phyloP scores from a whole-genome alignment of 2,113 vertebrate genomes.

The Dipodomys ordii region DNA sequence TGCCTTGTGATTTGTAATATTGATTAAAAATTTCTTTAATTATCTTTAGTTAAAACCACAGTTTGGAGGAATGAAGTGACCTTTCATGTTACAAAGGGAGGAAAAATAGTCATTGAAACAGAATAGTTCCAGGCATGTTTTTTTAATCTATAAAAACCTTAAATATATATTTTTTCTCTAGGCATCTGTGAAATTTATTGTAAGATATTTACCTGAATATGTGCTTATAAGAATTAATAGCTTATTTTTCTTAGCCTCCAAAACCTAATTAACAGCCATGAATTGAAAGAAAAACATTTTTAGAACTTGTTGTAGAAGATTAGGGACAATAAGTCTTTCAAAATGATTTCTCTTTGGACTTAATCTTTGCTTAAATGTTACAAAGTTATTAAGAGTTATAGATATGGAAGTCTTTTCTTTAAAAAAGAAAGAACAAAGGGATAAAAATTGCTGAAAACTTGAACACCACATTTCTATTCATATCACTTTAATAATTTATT shows the following conservation, averaged over 20 bases:
- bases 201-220: constrained; percentile 51
- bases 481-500: constrained; percentile 88
- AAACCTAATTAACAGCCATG: constrained; percentile 42
- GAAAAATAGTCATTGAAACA: neutral
- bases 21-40: constrained; percentile 45
- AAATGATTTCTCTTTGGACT: constrained; percentile 70
- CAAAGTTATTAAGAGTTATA: constrained; percentile 61
- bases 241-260: constrained; percentile 73
- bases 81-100: constrained; percentile 31
- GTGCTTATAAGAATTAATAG: constrained; percentile 70
- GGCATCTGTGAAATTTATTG: constrained; percentile 44
- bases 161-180: constrained; percentile 60
- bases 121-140: neutral
- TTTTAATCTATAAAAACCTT: constrained; percentile 33
- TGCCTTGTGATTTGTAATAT: neutral
- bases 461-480: constrained; percentile 83
- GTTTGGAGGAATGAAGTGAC: constrained; percentile 10
- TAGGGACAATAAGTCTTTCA: constrained; percentile 52
- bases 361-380: constrained; percentile 69
- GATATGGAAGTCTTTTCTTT: constrained; percentile 63
- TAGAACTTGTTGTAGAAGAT: constrained; percentile 48
- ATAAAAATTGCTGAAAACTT: constrained; percentile 81
- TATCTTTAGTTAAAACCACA: neutral
- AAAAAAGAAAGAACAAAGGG: constrained; percentile 78
- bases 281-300: constrained; percentile 53